Evolutionary conservation across 2,797 vertebrate species (phyloP), one percentile per base, ranked within the genome.

Genomic region (Tragelaphus eurycerus): DNA sequence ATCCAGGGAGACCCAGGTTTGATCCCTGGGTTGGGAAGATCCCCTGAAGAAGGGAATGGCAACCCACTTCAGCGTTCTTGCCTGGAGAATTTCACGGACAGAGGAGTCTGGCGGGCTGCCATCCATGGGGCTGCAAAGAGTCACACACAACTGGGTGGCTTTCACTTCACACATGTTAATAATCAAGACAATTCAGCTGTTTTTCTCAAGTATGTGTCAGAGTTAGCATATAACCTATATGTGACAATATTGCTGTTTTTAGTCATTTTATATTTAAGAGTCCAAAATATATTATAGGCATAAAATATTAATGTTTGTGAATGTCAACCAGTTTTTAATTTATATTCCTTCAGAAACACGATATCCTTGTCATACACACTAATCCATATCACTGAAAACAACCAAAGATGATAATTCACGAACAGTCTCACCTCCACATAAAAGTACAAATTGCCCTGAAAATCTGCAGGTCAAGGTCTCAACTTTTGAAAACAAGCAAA

Each of bases 341-440:
- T 92, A 62, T 83, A 83, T 59, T 93, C 64, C 85, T 97, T 92
- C 62, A 84, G 78, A 98, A 95, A 93, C 81, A 96, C 19, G 81
- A 81, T 52, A 71, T 46, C 38, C 62, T 82, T 59, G 79, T 92
- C 59, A 93, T 81, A 59, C 64, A 89, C 34, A n/a, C 55, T 81
- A 86, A 95, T 50, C 64, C 86, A 12, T 14, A 78, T 71, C 52
- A 89, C 78, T 89, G 84, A 92, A 96, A 96, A 84, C 60, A 95
- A 95, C 29, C 43, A 90, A 90, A 88, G 71, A 71, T 79, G n/a
- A 38, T 62, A 62, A 86, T 86, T 94, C 81, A 93, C 38, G 3
- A 17, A 88, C 9, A 79, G 59, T 88, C 59, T 91, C 19, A 89
- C 55, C 43, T 55, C 55, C 43, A 79, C 15, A 27, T 1, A 79